Base-by-base conservation (phyloP, 2,113 vertebrate genomes). In the Axis porcinus region DNA sequence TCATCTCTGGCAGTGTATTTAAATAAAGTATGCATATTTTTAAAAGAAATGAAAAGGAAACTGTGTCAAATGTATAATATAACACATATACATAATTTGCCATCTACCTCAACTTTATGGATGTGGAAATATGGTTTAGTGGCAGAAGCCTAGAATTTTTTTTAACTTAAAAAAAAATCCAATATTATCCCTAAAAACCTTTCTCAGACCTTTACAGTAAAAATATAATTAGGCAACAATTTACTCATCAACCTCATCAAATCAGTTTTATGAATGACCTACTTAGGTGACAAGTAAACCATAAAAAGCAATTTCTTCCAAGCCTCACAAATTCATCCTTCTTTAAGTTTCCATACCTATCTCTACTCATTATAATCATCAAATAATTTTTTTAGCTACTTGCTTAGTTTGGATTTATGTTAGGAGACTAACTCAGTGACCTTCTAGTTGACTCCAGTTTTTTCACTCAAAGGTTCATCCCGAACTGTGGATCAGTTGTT, bases 21-120 rank as follows among this genome's bases (percentile, higher is more conserved):
- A 98, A 98, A 98, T 92, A 84, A 97, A 95, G 79, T 33, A 50
- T 87, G 62, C 57, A 74, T 52, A 91, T 85, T 95, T 91, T 97
- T 88, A 28, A 86, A 95, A 93, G 57, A 93, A 94, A 97, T 97
- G n/a, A n/a, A 87, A 92, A 97, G 15, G 57, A 97, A 94, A 94
- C 30, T 76, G 15, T 84, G 86, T 36, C 57, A 97, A 97, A 94
- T 85, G 79, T 52, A 33, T 54, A 93, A 84, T 97, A 50, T 78
- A 93, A 95, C 89, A 95, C 62, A 79, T 91, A 45, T 11, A 89
- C 9, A 93, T 92, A 96, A 97, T 87, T 93, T 36, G 36, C 55
- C 57, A 95, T 78, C 93, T 91, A 74, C 47, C 94, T 94, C 89
- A 93, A 62, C 28, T 76, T 92, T 90, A 97, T 89, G 88, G 86